A percentile compares a stretch with the other conserved stretches of the same genome.
Evolutionary conservation across 2,888 invertebrate genomes (phyloP).

Genomic region (Lasius platythorax): DNA sequence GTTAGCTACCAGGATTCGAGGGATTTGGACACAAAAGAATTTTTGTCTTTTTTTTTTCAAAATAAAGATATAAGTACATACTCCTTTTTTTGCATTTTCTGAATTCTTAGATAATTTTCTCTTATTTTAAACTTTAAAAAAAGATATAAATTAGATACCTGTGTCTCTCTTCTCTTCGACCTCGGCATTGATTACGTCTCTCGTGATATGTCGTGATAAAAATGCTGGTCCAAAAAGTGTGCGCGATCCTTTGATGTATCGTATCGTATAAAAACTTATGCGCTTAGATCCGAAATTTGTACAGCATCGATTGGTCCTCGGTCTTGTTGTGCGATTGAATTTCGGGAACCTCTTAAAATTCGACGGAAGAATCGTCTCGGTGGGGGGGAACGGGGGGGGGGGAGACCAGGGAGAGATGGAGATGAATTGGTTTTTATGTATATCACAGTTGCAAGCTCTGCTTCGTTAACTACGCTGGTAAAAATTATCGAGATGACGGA

Average conservation of each 20-base stretch:
- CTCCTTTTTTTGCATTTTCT: not conserved
- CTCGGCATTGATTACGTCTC: not conserved
- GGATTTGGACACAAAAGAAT: not conserved
- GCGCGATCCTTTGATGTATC: not conserved
- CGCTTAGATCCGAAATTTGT: slow-evolving; percentile 42
- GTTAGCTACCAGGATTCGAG: not conserved
- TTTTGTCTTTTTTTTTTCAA: not conserved
- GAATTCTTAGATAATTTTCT: slow-evolving; percentile 3
- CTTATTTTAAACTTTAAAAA: slow-evolving; percentile 18
- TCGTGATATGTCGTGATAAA: slow-evolving; percentile 43
- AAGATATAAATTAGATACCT: slow-evolving; percentile 5
- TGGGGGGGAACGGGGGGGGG: slow-evolving; percentile 1
- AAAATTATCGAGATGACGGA: slow-evolving; percentile 67
- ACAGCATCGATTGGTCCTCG: slow-evolving; percentile 57
- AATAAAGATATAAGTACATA: not conserved
- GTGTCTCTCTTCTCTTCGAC: not conserved
- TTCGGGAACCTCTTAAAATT: slow-evolving; percentile 55
- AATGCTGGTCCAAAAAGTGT: slow-evolving; percentile 9
- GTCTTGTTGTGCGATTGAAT: not conserved
- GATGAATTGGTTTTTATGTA: slow-evolving; percentile 73
- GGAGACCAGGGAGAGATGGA: slow-evolving; percentile 26
- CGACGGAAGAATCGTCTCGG: slow-evolving; percentile 50
- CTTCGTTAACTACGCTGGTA: slow-evolving; percentile 79
- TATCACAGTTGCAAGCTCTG: slow-evolving; percentile 84
- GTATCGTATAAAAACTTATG: slow-evolving; percentile 1